Percentiles rank a stretch among this genome's conserved stretches.
These are phyloP conservation scores for Periophthalmus modestus DNA, from an alignment of 2,113 vertebrate species.

Conservation along the genomic window DNA sequence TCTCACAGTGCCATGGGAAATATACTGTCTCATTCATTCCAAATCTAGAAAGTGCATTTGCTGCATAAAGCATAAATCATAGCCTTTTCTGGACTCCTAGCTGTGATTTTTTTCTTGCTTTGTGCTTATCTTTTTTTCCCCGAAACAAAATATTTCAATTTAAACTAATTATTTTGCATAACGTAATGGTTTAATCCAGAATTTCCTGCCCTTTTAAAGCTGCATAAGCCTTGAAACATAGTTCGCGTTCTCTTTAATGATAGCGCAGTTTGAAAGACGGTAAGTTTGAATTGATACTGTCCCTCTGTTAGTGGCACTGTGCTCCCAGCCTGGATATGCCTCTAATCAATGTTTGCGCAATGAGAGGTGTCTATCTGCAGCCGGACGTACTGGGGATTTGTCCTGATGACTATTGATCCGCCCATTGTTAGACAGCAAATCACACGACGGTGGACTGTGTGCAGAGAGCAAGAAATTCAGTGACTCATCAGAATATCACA, in stretches of 20 bases:
- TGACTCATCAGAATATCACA: constrained; percentile 16
- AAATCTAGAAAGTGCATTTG: not conserved
- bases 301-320: constrained; percentile 9
- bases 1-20: too few species aligned
- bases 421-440: constrained; percentile 22
- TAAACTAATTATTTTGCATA: too few species aligned
- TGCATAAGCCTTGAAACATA: not conserved
- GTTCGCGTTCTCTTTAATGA: not conserved
- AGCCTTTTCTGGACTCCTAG: too few species aligned
- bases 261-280: constrained; percentile 17
- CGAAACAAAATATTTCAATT: too few species aligned
- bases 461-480: constrained; percentile 18
- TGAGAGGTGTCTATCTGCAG: constrained; percentile 29
- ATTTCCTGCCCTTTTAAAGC: not conserved
- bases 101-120: too few species aligned
- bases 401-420: constrained; percentile 37
- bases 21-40: too few species aligned
- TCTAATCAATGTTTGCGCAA: constrained; percentile 40
- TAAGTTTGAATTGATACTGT: not conserved
- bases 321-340: constrained; percentile 39
- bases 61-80: not conserved
- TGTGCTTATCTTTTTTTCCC: too few species aligned
- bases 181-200: not conserved
- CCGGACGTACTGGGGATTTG: constrained; percentile 17
- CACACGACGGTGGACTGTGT: constrained; percentile 2